Base-by-base conservation (phyloP, 2,797 vertebrate genomes). In the Alauda arvensis region DNA sequence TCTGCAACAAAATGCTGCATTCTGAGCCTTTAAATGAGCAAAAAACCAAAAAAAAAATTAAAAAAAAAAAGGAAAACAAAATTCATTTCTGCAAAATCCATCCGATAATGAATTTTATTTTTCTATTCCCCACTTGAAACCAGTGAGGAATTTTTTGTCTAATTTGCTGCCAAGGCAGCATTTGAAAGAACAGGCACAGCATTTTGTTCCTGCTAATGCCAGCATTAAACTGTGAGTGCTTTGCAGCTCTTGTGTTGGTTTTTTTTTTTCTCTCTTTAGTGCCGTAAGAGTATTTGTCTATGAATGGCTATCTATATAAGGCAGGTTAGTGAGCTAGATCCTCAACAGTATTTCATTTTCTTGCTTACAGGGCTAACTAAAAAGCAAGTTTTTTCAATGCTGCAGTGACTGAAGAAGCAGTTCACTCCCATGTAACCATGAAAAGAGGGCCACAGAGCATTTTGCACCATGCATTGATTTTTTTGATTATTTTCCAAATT, bases 331-430 rank as follows among this genome's bases (percentile, higher is more conserved):
- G 95, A 98, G 98, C 97, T 94, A 98, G 98, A 87, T 97, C 97
- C 97, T 98, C 98, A 99, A 98, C 97, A 96, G 98, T 98, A 94
- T 99, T 97, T 99, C 98, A 81, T 99, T 98, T 99, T 99, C 98
- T 99, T 98, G 98, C 98, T 99, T 99, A 97, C 99, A 99, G 99
- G 99, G 98, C 98, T 99, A 99, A 99, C 98, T 98, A 98, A 98
- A 99, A 98, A 98, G 97, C 94, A 98, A 97, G 98, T 98, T 98
- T 99, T 99, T 98, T 98, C 98, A 98, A 97, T 98, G 98, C 98
- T 97, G 98, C 98, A 99, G 98, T 98, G 98, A 98, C 97, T 98
- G 99, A 99, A 99, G 99, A 99, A 97, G 98, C 98, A 99, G 98
- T 98, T 98, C 98, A 97, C 97, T 97, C 98, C 98, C 98, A 98